These are phyloP conservation scores for Rhipidura dahli DNA, from an alignment of 2,113 vertebrate genomes.

Conservation along the genomic window DNA sequence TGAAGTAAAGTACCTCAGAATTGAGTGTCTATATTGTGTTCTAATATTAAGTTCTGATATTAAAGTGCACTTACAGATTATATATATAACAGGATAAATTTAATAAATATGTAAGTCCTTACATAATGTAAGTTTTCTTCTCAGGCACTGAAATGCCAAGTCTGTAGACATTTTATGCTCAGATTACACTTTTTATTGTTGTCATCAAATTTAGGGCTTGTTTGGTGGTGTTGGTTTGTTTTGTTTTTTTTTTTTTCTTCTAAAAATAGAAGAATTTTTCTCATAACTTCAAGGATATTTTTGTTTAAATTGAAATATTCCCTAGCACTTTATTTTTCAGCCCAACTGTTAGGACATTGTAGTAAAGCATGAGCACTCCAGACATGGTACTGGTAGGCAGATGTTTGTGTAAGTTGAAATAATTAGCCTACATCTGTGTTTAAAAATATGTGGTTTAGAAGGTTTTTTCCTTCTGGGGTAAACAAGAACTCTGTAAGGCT, in stretches of 20 bases:
- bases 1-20: not conserved
- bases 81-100: not conserved
- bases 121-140: not conserved
- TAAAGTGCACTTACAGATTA: not conserved
- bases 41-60: not conserved
- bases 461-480: not conserved
- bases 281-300: not conserved
- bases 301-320: not conserved
- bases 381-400: not conserved
- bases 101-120: not conserved
- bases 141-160: not conserved
- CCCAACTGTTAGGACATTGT: not conserved
- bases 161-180: not conserved
- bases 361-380: not conserved
- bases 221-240: not conserved
- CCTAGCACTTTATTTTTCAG: not conserved
- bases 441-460: not conserved
- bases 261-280: not conserved
- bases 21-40: not conserved
- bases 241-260: not conserved
- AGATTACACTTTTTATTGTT: not conserved
- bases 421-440: not conserved
- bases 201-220: not conserved
- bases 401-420: not conserved
- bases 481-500: not conserved